These are phyloP conservation scores for Picathartes gymnocephalus DNA, from an alignment of 2,113 vertebrate species.

Conservation along the genomic window DNA sequence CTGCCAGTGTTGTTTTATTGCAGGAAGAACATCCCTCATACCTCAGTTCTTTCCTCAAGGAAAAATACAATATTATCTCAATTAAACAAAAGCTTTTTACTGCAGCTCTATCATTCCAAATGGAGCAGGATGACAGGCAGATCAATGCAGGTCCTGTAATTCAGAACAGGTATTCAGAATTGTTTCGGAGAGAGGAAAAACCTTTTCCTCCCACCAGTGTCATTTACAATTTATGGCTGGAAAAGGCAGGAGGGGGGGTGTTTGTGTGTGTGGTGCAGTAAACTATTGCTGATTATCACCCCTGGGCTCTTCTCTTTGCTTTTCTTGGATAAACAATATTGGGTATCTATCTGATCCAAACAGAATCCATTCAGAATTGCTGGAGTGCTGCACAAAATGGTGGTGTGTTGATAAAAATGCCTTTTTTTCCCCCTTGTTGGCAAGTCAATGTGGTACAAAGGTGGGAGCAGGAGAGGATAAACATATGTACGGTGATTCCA, in stretches of 20 bases:
- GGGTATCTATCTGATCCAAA: neutral
- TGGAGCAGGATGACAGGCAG: neutral
- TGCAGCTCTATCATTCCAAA: neutral
- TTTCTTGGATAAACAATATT: neutral
- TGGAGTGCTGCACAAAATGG: neutral
- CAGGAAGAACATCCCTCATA: neutral
- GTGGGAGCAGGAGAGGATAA: neutral
- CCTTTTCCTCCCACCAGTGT: neutral
- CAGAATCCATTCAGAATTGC: neutral
- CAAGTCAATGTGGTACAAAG: neutral
- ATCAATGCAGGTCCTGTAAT: neutral
- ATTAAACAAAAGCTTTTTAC: slow-evolving; percentile 9
- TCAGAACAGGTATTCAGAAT: neutral
- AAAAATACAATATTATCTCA: slow-evolving; percentile 36
- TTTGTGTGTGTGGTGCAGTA: neutral
- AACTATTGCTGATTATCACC: neutral
- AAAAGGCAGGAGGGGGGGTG: neutral
- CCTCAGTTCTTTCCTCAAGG: neutral
- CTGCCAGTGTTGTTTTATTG: neutral
- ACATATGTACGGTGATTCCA: neutral
- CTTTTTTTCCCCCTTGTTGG: neutral
- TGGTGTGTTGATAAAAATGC: neutral
- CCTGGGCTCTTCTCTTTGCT: neutral
- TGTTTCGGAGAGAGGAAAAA: neutral
- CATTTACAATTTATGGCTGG: neutral